Conservation (phyloP, 2,888 invertebrate genomes). For the Sipha maydis region DNA sequence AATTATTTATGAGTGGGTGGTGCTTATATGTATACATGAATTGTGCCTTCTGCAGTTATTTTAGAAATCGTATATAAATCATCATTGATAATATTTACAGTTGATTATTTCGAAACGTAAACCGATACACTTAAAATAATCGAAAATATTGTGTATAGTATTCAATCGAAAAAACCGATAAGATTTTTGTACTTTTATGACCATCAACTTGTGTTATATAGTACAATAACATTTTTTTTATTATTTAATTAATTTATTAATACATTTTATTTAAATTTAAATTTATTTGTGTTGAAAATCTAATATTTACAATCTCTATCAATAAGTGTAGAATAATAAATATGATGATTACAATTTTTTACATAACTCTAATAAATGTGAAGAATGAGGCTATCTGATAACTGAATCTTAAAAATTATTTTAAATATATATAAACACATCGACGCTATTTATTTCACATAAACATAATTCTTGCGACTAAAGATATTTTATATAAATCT, state of each 20-base stretch:
- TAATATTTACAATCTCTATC: too few species aligned
- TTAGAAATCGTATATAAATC: slow-evolving; percentile 20
- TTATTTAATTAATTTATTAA: too few species aligned
- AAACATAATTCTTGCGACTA: background rate
- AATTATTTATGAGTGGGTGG: slow-evolving; percentile 35
- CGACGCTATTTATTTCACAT: background rate
- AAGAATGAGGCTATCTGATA: too few species aligned
- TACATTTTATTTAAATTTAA: too few species aligned
- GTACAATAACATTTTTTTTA: too few species aligned
- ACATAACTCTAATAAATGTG: too few species aligned
- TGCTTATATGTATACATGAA: slow-evolving; percentile 13
- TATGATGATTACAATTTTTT: too few species aligned
- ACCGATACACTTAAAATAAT: background rate
- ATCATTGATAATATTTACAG: background rate
- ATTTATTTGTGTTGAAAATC: too few species aligned
- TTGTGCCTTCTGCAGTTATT: background rate
- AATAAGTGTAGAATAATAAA: too few species aligned
- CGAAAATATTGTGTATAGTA: background rate
- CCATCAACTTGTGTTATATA: background rate
- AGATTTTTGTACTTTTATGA: background rate
- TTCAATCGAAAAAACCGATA: background rate
- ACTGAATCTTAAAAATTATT: too few species aligned
- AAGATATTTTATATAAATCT: background rate
- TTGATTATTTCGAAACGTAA: slow-evolving; percentile 1
- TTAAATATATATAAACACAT: background rate